A percentile compares a stretch with the other conserved stretches of the same genome.
Evolutionary conservation across 92 coral and sea anemone species (phyloP).

Genomic region (Bergia sp.): DNA sequence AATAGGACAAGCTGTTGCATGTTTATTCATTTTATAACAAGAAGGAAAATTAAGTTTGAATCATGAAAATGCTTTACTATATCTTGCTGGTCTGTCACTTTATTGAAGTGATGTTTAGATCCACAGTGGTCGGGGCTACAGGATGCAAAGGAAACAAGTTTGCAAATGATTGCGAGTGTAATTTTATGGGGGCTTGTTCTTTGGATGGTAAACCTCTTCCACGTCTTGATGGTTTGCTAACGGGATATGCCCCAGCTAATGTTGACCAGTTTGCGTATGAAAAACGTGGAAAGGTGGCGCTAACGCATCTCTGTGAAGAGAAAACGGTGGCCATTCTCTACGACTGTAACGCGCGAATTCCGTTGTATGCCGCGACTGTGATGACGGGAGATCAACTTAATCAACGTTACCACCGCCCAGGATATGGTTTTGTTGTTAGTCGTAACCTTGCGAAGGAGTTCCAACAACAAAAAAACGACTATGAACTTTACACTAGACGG

Average conservation of each 20-base stretch:
- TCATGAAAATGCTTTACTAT: no score
- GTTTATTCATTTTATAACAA: no score
- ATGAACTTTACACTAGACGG: not conserved
- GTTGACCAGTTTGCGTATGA: conserved; percentile 11
- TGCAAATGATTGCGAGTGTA: not conserved
- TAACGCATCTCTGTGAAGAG: conserved; percentile 17
- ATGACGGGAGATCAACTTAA: conserved; percentile 33
- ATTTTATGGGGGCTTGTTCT: not conserved
- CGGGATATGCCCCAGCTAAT: not conserved
- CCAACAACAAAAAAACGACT: conserved; percentile 1
- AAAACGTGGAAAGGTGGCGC: not conserved
- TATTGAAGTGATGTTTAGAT: no score
- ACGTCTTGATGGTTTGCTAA: not conserved
- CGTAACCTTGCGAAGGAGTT: not conserved
- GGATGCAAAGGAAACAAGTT: not conserved
- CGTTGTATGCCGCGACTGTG: conserved; percentile 42
- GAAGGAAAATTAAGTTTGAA: no score
- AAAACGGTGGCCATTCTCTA: conserved; percentile 43
- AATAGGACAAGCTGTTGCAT: no score
- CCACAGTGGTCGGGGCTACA: not conserved
- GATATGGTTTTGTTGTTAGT: not conserved
- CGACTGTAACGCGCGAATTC: conserved; percentile 46
- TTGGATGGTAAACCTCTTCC: not conserved
- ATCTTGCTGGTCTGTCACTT: no score
- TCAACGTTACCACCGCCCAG: not conserved